These are phyloP conservation scores for Tiliacea aurago DNA, from an alignment of 2,888 invertebrate species.

Conservation along the genomic window DNA sequence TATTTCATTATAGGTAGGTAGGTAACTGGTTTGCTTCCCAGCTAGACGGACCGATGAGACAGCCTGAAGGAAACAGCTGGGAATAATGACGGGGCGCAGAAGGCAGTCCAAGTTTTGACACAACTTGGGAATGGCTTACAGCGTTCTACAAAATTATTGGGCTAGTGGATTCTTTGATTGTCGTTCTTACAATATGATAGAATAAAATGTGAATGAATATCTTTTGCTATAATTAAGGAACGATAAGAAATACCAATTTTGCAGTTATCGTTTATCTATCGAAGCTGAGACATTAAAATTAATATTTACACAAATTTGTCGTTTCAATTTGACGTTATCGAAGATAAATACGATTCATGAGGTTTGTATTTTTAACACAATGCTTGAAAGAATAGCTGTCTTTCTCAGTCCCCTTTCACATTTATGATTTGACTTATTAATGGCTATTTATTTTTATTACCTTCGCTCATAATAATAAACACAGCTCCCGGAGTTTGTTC, in stretches of 20 bases:
- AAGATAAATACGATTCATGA: conserved; percentile 7
- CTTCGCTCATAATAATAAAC: conserved; percentile 72
- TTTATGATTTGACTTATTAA: conserved; percentile 52
- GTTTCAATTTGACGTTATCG: not conserved
- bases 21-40: not conserved
- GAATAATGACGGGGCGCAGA: conserved; percentile 16
- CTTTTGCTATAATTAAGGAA: not conserved
- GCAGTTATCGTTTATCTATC: not conserved
- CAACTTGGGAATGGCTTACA: conserved; percentile 14
- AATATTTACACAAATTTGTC: not conserved
- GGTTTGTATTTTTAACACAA: conserved; percentile 18
- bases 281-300: not conserved
- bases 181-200: not conserved
- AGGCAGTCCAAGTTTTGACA: conserved; percentile 20
- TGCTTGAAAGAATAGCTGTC: conserved; percentile 7
- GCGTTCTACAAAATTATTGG: not conserved
- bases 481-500: conserved; percentile 61
- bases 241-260: not conserved
- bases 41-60: not conserved
- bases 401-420: not conserved
- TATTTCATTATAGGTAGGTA: conserved; percentile 2
- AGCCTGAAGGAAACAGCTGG: conserved; percentile 23
- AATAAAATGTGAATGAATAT: not conserved
- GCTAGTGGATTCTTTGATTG: not conserved
- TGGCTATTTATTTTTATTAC: conserved; percentile 69